phyloP scores from a whole-genome alignment of 2,888 invertebrate species.

The Odontocolon sp. region DNA sequence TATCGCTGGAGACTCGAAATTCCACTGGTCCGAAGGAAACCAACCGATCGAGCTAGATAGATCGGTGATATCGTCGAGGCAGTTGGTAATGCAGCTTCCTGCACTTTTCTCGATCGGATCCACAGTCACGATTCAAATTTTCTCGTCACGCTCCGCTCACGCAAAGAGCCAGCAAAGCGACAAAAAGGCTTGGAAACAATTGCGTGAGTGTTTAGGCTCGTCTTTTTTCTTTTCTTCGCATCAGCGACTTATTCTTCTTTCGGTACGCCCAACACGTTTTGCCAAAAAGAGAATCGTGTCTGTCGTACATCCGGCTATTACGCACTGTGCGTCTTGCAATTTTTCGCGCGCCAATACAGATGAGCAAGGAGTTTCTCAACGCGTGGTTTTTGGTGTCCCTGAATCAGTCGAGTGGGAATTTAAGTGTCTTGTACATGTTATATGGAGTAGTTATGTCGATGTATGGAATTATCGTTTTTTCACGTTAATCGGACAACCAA shows the following conservation, averaged over 20 bases:
- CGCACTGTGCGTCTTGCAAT: not conserved
- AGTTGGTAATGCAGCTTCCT: conserved; percentile 51
- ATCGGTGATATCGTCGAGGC: not conserved
- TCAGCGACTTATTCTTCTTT: not conserved
- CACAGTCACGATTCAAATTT: not conserved
- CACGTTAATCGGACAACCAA: conserved; percentile 1
- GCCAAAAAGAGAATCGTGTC: conserved; percentile 48
- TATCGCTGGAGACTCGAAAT: too few species aligned
- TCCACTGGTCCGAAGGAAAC: too few species aligned
- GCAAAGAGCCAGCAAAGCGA: not conserved
- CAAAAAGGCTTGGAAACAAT: not conserved
- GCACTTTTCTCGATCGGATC: conserved; percentile 19
- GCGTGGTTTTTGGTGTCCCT: too few species aligned
- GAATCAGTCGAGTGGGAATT: too few species aligned
- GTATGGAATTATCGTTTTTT: not conserved
- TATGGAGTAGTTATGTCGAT: too few species aligned
- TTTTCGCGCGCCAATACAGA: not conserved
- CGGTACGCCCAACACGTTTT: conserved; percentile 40
- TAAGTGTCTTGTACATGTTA: too few species aligned
- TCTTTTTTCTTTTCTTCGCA: not conserved
- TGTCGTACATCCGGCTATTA: conserved; percentile 49
- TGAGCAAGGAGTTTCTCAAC: not conserved
- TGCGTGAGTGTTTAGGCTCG: not conserved
- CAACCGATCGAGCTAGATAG: conserved; percentile 23
- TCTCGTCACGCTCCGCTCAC: not conserved